phyloP scores from a whole-genome alignment of 2,113 vertebrate species.

The Balaeniceps rex region DNA sequence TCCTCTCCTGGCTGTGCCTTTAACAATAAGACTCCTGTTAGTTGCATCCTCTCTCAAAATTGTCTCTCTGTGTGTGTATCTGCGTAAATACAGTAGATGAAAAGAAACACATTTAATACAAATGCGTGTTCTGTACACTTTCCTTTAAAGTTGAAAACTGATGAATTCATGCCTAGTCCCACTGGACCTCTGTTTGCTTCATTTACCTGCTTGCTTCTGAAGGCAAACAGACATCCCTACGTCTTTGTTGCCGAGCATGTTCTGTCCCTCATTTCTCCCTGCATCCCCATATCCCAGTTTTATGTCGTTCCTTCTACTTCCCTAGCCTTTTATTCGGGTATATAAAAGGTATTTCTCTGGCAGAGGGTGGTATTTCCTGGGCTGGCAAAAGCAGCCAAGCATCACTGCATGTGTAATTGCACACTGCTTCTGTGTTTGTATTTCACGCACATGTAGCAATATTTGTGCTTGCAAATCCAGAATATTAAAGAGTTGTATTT shows the following conservation, averaged over 20 bases:
- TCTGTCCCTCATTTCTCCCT: neutral
- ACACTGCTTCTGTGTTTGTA: neutral
- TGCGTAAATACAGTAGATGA: neutral
- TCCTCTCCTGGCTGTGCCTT: neutral
- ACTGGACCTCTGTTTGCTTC: neutral
- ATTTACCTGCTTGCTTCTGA: neutral
- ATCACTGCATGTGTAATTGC: neutral
- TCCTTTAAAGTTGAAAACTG: neutral
- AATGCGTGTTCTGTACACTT: neutral
- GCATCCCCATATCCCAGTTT: neutral
- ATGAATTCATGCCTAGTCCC: neutral
- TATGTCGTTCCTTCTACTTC: neutral
- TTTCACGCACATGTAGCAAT: neutral
- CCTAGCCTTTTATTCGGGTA: neutral
- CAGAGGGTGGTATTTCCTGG: neutral
- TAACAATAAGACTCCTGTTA: neutral
- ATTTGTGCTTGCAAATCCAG: neutral
- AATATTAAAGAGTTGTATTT: neutral
- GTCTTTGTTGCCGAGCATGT: neutral
- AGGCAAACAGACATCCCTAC: neutral
- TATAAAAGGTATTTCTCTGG: neutral
- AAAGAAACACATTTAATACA: neutral
- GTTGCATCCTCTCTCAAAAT: neutral
- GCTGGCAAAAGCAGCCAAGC: neutral
- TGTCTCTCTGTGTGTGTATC: fast-evolving